A percentile compares a stretch with the other conserved stretches of the same genome.
Conservation (phyloP, 2,888 invertebrate genomes). For the Ormyrus thymus region DNA sequence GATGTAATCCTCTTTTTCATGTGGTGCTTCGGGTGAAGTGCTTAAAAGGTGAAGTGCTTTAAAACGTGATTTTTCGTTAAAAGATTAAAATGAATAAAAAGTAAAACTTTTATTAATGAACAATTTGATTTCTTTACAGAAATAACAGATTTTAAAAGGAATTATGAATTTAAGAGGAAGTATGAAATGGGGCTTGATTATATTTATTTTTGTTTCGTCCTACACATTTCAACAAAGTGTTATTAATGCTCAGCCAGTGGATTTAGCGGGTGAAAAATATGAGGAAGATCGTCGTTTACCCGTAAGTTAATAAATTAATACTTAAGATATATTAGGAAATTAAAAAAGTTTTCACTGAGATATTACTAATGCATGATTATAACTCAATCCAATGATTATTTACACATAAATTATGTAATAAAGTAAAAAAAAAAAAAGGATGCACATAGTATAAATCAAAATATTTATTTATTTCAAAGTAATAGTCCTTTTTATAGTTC, state of each 20-base stretch:
- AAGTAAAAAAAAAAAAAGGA: too few species aligned
- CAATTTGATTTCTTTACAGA: slow-evolving; percentile 17
- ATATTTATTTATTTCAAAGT: too few species aligned
- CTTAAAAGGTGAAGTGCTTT: slow-evolving; percentile 7
- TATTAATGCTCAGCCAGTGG: slow-evolving; percentile 17
- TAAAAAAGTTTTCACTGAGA: too few species aligned
- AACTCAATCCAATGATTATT: too few species aligned
- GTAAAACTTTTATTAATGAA: neutral
- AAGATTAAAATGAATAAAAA: neutral
- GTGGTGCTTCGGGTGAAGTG: neutral
- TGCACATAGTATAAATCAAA: too few species aligned
- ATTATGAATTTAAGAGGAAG: slow-evolving; percentile 32
- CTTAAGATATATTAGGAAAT: too few species aligned
- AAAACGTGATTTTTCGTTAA: neutral
- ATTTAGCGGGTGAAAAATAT: neutral
- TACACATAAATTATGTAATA: too few species aligned
- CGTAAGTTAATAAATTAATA: too few species aligned
- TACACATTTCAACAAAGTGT: slow-evolving; percentile 6
- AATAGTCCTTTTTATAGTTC: too few species aligned
- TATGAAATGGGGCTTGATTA: slow-evolving; percentile 3
- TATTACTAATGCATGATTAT: too few species aligned
- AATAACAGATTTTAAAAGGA: slow-evolving; percentile 9
- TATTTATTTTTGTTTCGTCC: slow-evolving; percentile 3
- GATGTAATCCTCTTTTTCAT: slow-evolving; percentile 1
- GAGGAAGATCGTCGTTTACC: neutral